Evolutionary conservation across 2,797 vertebrate genomes (phyloP), one percentile per base, ranked within the genome.

Genomic region (Cossypha niveicapilla): DNA sequence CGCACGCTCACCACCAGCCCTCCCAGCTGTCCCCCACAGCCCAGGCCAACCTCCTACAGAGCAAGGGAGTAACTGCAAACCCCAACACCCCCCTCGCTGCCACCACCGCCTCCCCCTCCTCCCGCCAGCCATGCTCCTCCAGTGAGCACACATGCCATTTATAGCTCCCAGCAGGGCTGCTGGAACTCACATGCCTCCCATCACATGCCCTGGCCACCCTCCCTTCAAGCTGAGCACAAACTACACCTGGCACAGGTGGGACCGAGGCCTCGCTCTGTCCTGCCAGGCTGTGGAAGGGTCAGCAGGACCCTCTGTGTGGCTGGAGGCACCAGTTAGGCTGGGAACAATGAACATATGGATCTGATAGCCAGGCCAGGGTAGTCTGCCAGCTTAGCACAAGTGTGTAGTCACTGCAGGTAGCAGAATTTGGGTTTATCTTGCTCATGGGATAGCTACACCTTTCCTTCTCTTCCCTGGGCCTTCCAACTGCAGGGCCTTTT

Each of bases 91-190:
- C 53, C 48, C 53, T 72, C 18, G 0, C 22, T 41, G 47, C 48
- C 25, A 7, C 85, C 65, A 6, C 50, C 32, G 0, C 91, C 85
- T 83, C 90, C 85, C 87, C 63, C 90, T 70, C 88, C 54, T 82
- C 86, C 84, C 0, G 5, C 88, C 92, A 83, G 89, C 92, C 93
- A 11, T 92, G 94, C 94, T 94, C 94, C 93, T 96, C 90, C 71
- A 86, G 83, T 96, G 96, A 96, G 96, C 91, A 80, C 95, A 95
- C 87, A 90, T 71, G 89, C 96, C 95, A 93, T 96, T 96, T 96
- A 89, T 96, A 96, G 95, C 82, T 95, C 90, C 92, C 89, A 92
- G 92, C 82, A 51, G 65, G 66, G 63, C 87, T 77, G 78, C 63
- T 72, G 90, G 87, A 53, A 24, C 82, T 93, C 96, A 96, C 92